Conservation (phyloP, 2,113 vertebrate species). For the Alligator sinensis region DNA sequence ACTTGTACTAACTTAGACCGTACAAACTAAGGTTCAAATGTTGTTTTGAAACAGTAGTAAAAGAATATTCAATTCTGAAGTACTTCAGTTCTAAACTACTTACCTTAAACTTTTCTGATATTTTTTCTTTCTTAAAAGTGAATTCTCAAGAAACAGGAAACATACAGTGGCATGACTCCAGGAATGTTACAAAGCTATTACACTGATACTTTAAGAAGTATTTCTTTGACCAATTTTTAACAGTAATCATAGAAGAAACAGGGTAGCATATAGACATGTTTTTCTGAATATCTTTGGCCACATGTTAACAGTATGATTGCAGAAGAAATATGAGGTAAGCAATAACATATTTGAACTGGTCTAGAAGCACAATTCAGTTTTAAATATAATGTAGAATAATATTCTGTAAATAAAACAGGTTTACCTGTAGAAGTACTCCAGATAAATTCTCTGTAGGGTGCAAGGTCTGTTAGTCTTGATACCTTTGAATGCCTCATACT, state of each 20-base stretch:
- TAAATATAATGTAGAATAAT: background rate
- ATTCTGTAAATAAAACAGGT: conserved; percentile 20
- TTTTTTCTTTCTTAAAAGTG: background rate
- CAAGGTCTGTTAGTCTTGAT: conserved; percentile 48
- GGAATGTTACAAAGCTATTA: background rate
- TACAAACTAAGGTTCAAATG: background rate
- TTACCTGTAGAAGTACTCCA: conserved; percentile 63
- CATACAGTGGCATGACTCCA: background rate
- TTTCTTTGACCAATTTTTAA: background rate
- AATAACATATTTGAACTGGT: background rate
- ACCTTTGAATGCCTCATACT: background rate
- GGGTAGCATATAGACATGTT: too few relatives aligned
- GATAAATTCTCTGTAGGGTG: background rate
- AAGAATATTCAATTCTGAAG: background rate
- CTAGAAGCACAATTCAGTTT: background rate
- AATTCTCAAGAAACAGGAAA: background rate
- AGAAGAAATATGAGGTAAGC: background rate
- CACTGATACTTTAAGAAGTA: background rate
- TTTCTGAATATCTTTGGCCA: too few relatives aligned
- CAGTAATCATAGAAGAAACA: too few relatives aligned
- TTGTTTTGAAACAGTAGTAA: background rate
- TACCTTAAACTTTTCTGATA: background rate
- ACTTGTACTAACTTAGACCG: background rate
- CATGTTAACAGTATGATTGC: background rate
- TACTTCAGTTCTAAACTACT: background rate